Conservation (phyloP, 1,140 invertebrate genomes). For the Pararge aegeria region DNA sequence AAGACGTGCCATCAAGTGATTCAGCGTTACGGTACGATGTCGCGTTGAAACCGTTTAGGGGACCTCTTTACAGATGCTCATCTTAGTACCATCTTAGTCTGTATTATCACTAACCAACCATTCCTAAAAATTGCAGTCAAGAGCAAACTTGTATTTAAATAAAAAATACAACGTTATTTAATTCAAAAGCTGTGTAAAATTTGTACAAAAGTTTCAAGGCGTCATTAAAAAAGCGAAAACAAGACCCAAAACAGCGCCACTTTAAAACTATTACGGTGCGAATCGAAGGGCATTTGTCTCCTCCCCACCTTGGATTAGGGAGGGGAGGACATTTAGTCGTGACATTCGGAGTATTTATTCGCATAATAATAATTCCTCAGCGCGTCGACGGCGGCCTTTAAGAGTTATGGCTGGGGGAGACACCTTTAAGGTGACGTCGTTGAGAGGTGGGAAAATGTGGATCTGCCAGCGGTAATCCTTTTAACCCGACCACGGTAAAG, state of each 20-base stretch:
- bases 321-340: slow-evolving; percentile 77
- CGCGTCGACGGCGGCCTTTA: slow-evolving; percentile 70
- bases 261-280: slow-evolving; percentile 49
- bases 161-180: no score
- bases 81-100: no score
- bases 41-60: no score
- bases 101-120: no score
- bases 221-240: not conserved
- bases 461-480: slow-evolving; percentile 5
- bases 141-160: no score
- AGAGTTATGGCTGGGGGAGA: slow-evolving; percentile 78
- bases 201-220: not conserved
- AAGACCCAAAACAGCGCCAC: slow-evolving; percentile 13
- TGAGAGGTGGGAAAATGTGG: not conserved
- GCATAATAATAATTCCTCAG: slow-evolving; percentile 82
- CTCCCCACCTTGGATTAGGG: slow-evolving; percentile 47
- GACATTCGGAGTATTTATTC: slow-evolving; percentile 82
- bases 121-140: no score
- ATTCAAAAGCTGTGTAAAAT: no score
- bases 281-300: slow-evolving; percentile 59
- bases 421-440: slow-evolving; percentile 62
- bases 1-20: no score
- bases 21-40: no score
- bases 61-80: no score
- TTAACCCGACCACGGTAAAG: no score